Base-by-base conservation (phyloP, 1,140 invertebrate species). In the Dendrolimus punctatus region DNA sequence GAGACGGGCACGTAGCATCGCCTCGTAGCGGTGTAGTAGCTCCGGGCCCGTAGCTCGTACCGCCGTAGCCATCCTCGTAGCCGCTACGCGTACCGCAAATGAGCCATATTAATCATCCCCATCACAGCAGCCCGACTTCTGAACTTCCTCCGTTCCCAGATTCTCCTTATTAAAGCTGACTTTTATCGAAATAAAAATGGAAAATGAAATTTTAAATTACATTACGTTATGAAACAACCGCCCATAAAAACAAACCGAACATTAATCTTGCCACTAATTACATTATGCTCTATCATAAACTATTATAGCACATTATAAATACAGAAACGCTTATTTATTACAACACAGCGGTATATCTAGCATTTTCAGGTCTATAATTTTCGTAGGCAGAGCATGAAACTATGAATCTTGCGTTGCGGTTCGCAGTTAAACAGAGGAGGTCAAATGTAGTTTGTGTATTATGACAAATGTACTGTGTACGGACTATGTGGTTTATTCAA, bases 41-140 rank as follows among this genome's bases (percentile, higher is more conserved):
- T 42, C 9, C 48, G 57, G 56, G 49, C 56, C 50, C 58, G 56
- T 55, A 53, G 63, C 49, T 9, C 47, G 51, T 53, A 8, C 7
- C n/a, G 51, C 42, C 61, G 60, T 60, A 60, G 57, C 58, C 43
- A 23, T 23, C 23, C 23, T 36, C 52, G 52, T 55, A 49, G 58
- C 49, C 41, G 44, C 46, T 43, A 66, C 66, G 71, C 68, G 73
- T 67, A 68, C 77, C 81, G 64, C 78, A 85, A 83, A 83, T 85
- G 80, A 83, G 78, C 70, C 68, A 73, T 85, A 85, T 83, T 81
- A 85, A 85, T 85, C 80, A 83, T 85, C 71, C 66, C 64, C 74
- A 85, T 82, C 73, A 81, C 58, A 72, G 66, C 70, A 74, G 68
- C 74, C 71, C 63, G 76, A 75, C 70, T 74, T 76, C 71, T 70